Percentiles rank a stretch among this genome's conserved stretches.
These are phyloP conservation scores for Lithophane leautieri DNA, from an alignment of 2,888 invertebrate species.

Conservation along the genomic window DNA sequence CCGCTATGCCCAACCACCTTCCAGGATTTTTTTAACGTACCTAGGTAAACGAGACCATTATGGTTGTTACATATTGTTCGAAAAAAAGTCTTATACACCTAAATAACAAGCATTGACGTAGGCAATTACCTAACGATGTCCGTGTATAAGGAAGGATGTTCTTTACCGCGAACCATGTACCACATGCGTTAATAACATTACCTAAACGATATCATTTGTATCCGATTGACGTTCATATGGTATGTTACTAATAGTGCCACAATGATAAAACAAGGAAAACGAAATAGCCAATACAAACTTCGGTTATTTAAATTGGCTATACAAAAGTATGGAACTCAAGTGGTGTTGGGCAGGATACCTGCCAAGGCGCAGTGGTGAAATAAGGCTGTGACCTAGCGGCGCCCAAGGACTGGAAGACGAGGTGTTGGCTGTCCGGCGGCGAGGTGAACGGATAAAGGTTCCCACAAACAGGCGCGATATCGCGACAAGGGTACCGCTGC, in stretches of 20 bases:
- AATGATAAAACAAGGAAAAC: slow-evolving; percentile 26
- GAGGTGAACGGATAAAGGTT: neutral
- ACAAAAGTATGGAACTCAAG: slow-evolving; percentile 3
- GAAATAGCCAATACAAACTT: neutral
- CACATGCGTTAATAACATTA: slow-evolving; percentile 9
- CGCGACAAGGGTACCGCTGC: too few relatives aligned
- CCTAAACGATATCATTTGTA: slow-evolving; percentile 20
- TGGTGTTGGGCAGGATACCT: neutral
- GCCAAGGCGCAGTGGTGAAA: neutral
- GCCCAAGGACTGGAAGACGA: neutral
- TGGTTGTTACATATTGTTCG: neutral
- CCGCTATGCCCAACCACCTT: too few relatives aligned
- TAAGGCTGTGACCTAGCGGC: neutral
- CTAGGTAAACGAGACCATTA: neutral
- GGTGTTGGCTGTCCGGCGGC: neutral
- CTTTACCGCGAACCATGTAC: neutral
- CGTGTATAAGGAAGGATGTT: slow-evolving; percentile 11
- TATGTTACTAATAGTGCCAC: neutral
- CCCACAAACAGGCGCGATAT: too few relatives aligned
- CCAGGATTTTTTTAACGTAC: neutral
- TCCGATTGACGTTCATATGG: slow-evolving; percentile 25
- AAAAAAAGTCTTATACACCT: neutral
- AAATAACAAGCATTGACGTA: neutral
- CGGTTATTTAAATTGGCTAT: neutral
- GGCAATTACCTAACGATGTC: neutral